Base-by-base conservation (phyloP, 2,888 invertebrate genomes). In the Harpalus rufipes region DNA sequence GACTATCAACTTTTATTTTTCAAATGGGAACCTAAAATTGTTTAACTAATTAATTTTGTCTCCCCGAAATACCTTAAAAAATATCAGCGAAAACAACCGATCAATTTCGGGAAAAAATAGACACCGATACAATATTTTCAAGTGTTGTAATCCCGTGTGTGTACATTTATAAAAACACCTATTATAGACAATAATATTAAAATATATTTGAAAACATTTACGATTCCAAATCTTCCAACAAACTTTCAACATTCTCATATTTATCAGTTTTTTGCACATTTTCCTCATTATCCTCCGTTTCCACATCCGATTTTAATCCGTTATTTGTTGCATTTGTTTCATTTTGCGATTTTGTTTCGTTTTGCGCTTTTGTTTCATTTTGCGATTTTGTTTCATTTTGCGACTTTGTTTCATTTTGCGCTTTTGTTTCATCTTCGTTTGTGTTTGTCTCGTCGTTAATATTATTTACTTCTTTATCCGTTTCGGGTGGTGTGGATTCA, bases 241-340 rank as follows among this genome's bases (percentile, higher is more conserved):
- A 61, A 18, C 44, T 65, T 18, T 81, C 81, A 39, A 81, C 63
- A 1, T 63, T 41, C 12, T 61, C 81, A 81, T 39, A 81, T 21
- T 61, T 65, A 63, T 81, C 81, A 41, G 61, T 32, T 12, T 76
- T 16, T 12, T 74, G 12, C 16, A 21, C 7, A 39, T 10, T n/a
- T 74, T 6, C 7, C 51, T 32, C 32, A 56, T 8, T 58, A 10
- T 14, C 12, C 7, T 79, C 79, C 1, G n/a, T 1, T n/a, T 58
- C 14, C 10, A 12, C 12, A 12, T 51, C 10, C 0, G 44, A 51
- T 32, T 32, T 32, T 6, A 32, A 3, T 32, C 32, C 32, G 6
- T 32, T 32, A 5, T 32, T 32, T 4, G 21, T 21, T 21, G 21
- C 21, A 21, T 21, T n/a, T n/a, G n/a, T n/a, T n/a, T n/a, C n/a